Evolutionary conservation across 2,888 invertebrate species (phyloP).

Genomic region (Andrena bicolor): DNA sequence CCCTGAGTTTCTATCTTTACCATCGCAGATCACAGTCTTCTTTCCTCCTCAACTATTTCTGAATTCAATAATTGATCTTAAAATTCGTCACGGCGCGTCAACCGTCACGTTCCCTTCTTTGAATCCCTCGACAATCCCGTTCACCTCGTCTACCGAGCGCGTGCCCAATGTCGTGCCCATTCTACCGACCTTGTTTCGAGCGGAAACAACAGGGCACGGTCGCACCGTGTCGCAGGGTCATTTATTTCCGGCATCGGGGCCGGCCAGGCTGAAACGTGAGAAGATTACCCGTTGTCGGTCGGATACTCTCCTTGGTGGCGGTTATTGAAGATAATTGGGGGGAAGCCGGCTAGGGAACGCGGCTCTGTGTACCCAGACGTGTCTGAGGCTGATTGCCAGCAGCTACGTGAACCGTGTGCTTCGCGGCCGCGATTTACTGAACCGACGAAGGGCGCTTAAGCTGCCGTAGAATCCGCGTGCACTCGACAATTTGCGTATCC

Average conservation of each 20-base stretch:
- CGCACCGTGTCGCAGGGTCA: constrained; percentile 65
- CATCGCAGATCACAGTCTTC: no score
- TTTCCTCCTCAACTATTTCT: no score
- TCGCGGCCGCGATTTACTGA: constrained; percentile 25
- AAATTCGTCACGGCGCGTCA: no score
- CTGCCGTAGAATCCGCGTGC: constrained; percentile 9
- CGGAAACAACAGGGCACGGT: constrained; percentile 66
- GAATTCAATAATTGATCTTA: no score
- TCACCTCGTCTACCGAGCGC: neutral
- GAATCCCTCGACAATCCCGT: no score
- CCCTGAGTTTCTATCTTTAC: no score
- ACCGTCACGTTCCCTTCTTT: no score
- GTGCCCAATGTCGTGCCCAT: neutral
- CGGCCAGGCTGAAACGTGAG: constrained; percentile 62
- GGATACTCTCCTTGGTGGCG: constrained; percentile 23
- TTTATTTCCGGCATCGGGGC: constrained; percentile 67
- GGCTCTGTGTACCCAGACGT: constrained; percentile 10
- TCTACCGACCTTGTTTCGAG: constrained; percentile 38
- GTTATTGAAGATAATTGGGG: constrained; percentile 72
- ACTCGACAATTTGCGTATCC: constrained; percentile 14
- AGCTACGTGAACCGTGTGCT: constrained; percentile 26
- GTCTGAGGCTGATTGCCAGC: constrained; percentile 41
- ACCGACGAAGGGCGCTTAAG: constrained; percentile 18
- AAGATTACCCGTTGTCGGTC: constrained; percentile 68
- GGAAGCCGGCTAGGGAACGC: constrained; percentile 54